These are phyloP conservation scores for Diploptera punctata DNA, from an alignment of 2,888 invertebrate genomes.

Conservation along the genomic window DNA sequence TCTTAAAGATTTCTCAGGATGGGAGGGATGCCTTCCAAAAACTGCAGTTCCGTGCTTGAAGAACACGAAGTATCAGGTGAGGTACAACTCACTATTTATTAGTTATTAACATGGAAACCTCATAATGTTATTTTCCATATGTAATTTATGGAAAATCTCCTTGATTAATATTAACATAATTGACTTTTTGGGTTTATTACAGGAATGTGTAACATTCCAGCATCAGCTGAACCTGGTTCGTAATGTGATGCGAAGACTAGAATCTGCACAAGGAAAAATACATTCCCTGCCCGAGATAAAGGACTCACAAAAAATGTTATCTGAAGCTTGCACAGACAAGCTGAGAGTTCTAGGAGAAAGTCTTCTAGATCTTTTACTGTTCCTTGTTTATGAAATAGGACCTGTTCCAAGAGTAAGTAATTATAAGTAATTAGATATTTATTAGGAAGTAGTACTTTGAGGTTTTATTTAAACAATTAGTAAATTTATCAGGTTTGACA, in stretches of 20 bases:
- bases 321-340: slow-evolving; percentile 81
- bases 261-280: slow-evolving; percentile 58
- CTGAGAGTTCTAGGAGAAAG: slow-evolving; percentile 81
- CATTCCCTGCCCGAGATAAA: slow-evolving; percentile 21
- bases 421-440: too few species aligned
- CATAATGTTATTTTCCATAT: too few species aligned
- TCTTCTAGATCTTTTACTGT: slow-evolving; percentile 80
- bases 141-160: neutral
- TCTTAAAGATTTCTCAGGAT: too few species aligned
- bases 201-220: slow-evolving; percentile 89
- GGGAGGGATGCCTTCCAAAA: too few species aligned
- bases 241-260: slow-evolving; percentile 76
- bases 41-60: too few species aligned
- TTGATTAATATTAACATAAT: neutral
- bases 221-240: slow-evolving; percentile 86
- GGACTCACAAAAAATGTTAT: slow-evolving; percentile 49
- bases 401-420: slow-evolving; percentile 54
- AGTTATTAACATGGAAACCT: too few species aligned
- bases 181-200: too few species aligned
- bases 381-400: slow-evolving; percentile 68
- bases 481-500: too few species aligned
- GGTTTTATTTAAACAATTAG: too few species aligned
- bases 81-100: too few species aligned
- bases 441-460: too few species aligned
- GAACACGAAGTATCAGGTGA: too few species aligned